A percentile compares a stretch with the other conserved stretches of the same genome.
Evolutionary conservation across 2,797 vertebrate species (phyloP).

Genomic region (Psittacula echo): DNA sequence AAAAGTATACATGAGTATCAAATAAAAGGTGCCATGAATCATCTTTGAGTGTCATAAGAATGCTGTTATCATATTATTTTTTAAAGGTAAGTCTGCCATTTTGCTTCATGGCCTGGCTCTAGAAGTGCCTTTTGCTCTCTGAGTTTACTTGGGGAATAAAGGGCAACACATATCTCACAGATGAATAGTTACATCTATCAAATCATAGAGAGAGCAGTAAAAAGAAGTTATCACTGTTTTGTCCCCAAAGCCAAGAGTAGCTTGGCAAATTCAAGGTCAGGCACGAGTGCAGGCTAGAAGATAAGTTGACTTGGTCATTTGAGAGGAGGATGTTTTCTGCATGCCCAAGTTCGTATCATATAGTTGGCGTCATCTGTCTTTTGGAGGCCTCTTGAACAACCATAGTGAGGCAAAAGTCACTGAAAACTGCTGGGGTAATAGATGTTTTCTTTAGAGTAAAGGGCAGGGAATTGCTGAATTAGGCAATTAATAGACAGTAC

Average conservation of each 20-base stretch:
- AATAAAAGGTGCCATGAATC: background rate
- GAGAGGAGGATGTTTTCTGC: background rate
- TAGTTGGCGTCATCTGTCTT: background rate
- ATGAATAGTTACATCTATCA: background rate
- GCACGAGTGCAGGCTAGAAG: background rate
- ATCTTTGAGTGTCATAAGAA: background rate
- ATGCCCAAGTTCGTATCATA: background rate
- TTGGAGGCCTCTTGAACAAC: background rate
- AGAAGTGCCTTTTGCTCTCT: background rate
- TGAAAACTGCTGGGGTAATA: background rate
- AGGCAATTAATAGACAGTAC: background rate
- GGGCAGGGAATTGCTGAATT: background rate
- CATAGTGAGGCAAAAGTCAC: background rate
- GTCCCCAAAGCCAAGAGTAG: background rate
- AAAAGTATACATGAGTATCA: background rate
- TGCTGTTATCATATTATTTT: background rate
- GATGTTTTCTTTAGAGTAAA: background rate
- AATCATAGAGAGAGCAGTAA: background rate
- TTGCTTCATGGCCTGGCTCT: background rate
- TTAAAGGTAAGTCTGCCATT: background rate
- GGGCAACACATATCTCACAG: background rate
- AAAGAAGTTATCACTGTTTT: background rate
- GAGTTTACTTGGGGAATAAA: background rate
- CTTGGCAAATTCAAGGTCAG: background rate
- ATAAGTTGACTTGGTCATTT: background rate